These are phyloP conservation scores for Chrysogorgia sp. DNA, from an alignment of 92 coral and sea anemone species.

Conservation along the genomic window DNA sequence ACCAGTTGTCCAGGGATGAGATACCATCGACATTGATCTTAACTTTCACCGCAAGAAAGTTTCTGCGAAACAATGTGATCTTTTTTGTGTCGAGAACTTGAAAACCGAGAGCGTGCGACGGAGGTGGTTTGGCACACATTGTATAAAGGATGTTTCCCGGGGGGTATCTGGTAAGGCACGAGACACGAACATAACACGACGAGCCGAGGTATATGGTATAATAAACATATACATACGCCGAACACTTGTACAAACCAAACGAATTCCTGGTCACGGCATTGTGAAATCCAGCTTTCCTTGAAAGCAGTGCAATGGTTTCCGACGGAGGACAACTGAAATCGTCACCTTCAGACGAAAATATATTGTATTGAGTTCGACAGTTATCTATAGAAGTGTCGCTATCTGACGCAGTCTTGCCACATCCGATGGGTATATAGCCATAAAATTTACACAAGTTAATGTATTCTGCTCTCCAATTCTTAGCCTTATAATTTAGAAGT, in stretches of 20 bases:
- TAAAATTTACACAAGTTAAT: not conserved
- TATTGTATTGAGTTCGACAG: not conserved
- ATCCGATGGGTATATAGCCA: constrained; percentile 14
- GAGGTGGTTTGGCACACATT: constrained; percentile 24
- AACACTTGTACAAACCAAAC: constrained; percentile 54
- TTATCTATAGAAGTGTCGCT: no score
- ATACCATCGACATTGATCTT: constrained; percentile 25
- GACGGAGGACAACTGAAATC: constrained; percentile 28
- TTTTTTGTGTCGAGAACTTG: constrained; percentile 10
- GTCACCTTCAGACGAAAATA: not conserved
- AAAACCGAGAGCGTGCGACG: not conserved
- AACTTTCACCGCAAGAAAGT: constrained; percentile 15
- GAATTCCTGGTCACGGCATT: constrained; percentile 36
- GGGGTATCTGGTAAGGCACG: not conserved
- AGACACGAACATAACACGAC: not conserved
- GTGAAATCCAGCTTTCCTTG: constrained; percentile 47
- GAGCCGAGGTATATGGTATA: not conserved
- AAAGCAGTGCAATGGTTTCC: constrained; percentile 36
- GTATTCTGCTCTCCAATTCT: not conserved
- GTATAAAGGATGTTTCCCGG: not conserved
- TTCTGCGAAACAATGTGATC: not conserved
- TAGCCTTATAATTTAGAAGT: not conserved
- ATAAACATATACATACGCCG: not conserved
- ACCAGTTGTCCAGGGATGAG: constrained; percentile 53
- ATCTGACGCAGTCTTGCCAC: not conserved